Evolutionary conservation across 2,797 vertebrate species (phyloP), one percentile per base, ranked within the genome.

Genomic region (Sebastes trivittatus): DNA sequence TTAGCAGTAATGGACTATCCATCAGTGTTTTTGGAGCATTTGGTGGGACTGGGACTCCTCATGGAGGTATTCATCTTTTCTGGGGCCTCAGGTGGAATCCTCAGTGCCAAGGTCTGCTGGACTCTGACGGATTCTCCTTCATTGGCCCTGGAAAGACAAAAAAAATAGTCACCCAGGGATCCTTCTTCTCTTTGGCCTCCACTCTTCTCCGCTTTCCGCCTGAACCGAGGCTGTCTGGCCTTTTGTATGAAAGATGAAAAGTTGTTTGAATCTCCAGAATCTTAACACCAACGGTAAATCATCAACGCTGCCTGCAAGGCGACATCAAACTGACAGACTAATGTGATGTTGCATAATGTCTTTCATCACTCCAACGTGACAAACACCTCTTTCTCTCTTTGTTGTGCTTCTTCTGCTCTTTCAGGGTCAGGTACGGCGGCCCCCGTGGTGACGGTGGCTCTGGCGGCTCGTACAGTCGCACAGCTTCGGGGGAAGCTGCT

Each of bases 381-480:
- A 67, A 30, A 60, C 30, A n/a, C 27, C 61, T 20, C 61, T 42
- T n/a, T 8, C 49, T 52, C 7, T n/a, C 49, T 8, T 8, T n/a
- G 7, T 30, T 27, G 3, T 2, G 10, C 16, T 72, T 54, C 2
- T 60, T 30, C 13, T n/a, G 70, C 25, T 58, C 71, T 5, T 20
- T 23, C 84, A 98, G 98, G 98, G 18, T 97, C 98, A 2, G 98
- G 97, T 11, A 98, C 98, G 97, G 98, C 97, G 0, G 96, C 97
- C 2, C 97, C 97, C 0, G 60, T 98, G 81, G 95, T 96, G 3
- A 96, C 94, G 0, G 96, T 97, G 54, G 98, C 97, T 0, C 76
- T 97, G 5, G 97, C 98, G 52, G 98, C 97, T 0, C 96, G 97
- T 1, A 97, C 98, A 0, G 94, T 98, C 3, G 93, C 98, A 0